Base-by-base conservation (phyloP, 2,797 vertebrate genomes). In the Telmatherina bonti region DNA sequence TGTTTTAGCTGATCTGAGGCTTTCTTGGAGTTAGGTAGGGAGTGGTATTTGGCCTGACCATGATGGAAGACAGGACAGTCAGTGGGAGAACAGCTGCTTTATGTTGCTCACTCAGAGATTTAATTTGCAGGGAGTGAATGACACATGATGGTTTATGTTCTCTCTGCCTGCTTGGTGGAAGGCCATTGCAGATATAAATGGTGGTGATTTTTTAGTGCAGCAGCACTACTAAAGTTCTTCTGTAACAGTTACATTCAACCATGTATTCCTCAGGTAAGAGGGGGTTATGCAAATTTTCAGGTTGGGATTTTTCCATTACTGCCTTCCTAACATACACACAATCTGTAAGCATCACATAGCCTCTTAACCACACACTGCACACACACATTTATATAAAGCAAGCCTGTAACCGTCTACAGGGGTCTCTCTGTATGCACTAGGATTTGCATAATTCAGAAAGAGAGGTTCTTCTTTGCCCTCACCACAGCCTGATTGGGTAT, bases 381-480 rank as follows among this genome's bases (percentile, higher is more conserved):
- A 84, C 83, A 87, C 85, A 81, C n/a, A 63, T 89, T 82, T 80
- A 70, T 87, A 92, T 90, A 91, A 89, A 90, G 87, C 67, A 71
- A 69, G 88, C 67, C 89, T 93, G 91, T 94, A 76, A 72, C 58
- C 45, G 62, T 62, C 62, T 49, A 94, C 91, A 94, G 90, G 83
- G 81, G 70, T 55, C 51, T 82, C 72, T 92, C 84, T 95, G 90
- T 94, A 47, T 79, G 60, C 74, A 35, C 62, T 33, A 65, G 82
- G 59, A 86, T 86, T 77, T 69, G 68, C 77, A 79, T 81, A 82
- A 82, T 63, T 81, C 67, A 69, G 69, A 70, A 47, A 72, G 56
- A 71, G 31, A 51, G 29, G 58, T 45, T 62, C 30, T 53, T 71
- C 66, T 66, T 51, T 55, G 27, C 27, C 67, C 68, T 64, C 51